Evolutionary conservation across 2,797 vertebrate genomes (phyloP).

Genomic region (Antrozous pallidus): DNA sequence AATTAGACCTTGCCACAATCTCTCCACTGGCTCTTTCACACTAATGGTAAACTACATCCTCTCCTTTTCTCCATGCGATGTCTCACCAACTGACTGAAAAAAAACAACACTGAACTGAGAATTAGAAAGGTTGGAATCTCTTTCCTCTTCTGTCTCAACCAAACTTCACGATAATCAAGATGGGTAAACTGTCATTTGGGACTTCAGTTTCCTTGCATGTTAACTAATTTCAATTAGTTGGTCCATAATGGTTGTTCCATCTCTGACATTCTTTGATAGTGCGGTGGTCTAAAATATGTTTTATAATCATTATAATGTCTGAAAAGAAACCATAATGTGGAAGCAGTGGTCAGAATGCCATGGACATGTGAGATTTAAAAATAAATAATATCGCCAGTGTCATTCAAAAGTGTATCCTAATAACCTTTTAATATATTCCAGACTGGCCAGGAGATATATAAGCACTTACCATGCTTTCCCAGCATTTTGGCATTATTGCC

Average conservation of each 20-base stretch:
- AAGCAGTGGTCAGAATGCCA: not conserved
- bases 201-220: not conserved
- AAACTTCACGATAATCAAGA: not conserved
- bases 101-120: not conserved
- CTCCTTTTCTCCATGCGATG: not conserved
- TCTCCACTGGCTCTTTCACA: not conserved
- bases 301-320: not conserved
- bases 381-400: not conserved
- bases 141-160: not conserved
- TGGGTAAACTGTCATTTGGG: not conserved
- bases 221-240: not conserved
- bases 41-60: not conserved
- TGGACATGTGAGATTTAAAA: not conserved
- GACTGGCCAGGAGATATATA: not conserved
- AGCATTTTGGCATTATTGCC: constrained; percentile 27
- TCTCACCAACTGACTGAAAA: not conserved
- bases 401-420: not conserved
- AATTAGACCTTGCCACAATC: not conserved
- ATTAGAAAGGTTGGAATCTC: not conserved
- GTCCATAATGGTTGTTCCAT: not conserved
- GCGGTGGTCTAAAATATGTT: not conserved
- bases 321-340: not conserved
- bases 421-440: not conserved
- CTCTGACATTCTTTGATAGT: not conserved
- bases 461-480: not conserved